Conservation (phyloP, 2,888 invertebrate genomes). For the Melipona bicolor region DNA sequence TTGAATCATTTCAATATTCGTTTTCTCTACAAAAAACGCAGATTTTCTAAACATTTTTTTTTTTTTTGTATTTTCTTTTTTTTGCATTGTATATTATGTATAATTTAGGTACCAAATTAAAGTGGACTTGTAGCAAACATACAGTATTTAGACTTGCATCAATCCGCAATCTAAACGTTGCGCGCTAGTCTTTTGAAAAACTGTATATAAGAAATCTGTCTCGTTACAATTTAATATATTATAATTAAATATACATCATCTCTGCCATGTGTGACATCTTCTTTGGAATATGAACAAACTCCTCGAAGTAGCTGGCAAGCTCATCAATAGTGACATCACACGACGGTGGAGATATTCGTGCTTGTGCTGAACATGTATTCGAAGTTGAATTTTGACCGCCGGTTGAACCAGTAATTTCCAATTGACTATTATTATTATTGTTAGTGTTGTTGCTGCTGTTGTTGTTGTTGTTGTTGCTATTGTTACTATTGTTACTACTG, state of each 20-base stretch:
- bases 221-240: constrained; percentile 48
- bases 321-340: constrained; percentile 97
- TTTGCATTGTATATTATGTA: constrained; percentile 63
- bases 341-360: constrained; percentile 88
- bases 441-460: neutral
- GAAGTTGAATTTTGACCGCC: constrained; percentile 73
- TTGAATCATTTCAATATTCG: constrained; percentile 24
- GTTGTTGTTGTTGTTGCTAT: neutral
- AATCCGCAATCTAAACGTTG: constrained; percentile 41
- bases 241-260: constrained; percentile 96
- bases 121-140: constrained; percentile 58
- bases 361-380: constrained; percentile 92
- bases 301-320: constrained; percentile 97
- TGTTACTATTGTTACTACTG: constrained; percentile 32
- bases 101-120: constrained; percentile 75
- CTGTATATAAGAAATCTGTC: constrained; percentile 54
- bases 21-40: constrained; percentile 30
- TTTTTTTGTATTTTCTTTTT: constrained; percentile 47
- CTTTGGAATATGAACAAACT: constrained; percentile 97
- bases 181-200: constrained; percentile 52
- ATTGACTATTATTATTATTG: constrained; percentile 22
- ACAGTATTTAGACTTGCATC: constrained; percentile 46
- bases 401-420: constrained; percentile 30
- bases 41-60: constrained; percentile 47
- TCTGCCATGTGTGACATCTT: constrained; percentile 99